Percentiles rank a stretch among this genome's conserved stretches.
Evolutionary conservation across 2,113 vertebrate genomes (phyloP).

Genomic region (Heteronetta atricapilla): DNA sequence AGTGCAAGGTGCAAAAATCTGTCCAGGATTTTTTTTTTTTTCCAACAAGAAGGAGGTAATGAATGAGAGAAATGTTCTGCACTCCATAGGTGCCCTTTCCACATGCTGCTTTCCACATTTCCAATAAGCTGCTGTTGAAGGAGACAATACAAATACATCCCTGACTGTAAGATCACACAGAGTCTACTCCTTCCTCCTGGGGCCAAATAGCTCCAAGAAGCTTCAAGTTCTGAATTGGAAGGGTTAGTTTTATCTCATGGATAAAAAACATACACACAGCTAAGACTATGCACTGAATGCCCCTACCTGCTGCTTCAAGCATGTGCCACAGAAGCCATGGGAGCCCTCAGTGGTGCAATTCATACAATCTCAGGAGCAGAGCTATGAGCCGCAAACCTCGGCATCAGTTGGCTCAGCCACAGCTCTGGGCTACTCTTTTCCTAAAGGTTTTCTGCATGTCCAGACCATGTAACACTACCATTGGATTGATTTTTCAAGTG

Average conservation of each 20-base stretch:
- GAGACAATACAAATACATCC: too few species aligned
- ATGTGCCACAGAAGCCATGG: accelerated
- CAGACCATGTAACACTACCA: accelerated
- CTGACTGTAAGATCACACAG: background rate
- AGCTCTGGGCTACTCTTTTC: background rate
- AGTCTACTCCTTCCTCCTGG: background rate
- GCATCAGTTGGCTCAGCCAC: background rate
- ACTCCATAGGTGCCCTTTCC: background rate
- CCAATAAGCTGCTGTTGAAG: background rate
- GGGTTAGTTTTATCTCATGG: accelerated
- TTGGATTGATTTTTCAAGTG: background rate
- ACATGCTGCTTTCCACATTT: background rate
- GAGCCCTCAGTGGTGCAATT: background rate
- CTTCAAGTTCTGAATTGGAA: background rate
- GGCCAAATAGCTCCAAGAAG: background rate
- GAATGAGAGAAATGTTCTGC: background rate
- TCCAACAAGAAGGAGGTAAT: background rate
- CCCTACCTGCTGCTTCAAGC: background rate
- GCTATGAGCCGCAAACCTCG: background rate
- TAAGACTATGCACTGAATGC: accelerated
- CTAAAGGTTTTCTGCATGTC: background rate
- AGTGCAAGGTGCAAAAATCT: background rate
- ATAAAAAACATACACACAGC: background rate
- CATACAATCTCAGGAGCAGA: background rate
- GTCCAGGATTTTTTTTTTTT: too few species aligned